phyloP scores from a whole-genome alignment of 2,113 vertebrate species.

The Buteo buteo region DNA sequence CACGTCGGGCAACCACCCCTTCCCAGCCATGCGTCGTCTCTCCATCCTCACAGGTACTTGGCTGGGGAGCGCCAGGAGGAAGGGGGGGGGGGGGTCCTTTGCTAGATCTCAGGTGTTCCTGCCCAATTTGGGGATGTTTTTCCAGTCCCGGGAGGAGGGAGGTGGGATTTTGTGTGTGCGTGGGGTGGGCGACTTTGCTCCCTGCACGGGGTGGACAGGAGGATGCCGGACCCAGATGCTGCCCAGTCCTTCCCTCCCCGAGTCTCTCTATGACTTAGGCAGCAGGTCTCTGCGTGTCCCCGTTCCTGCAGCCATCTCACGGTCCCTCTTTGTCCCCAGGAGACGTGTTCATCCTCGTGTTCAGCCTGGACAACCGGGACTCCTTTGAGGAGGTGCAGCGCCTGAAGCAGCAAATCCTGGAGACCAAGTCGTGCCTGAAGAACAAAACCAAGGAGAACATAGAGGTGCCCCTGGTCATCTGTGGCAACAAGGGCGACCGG shows the following conservation, averaged over 20 bases:
- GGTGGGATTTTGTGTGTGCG: neutral
- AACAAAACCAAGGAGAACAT: conserved; percentile 93
- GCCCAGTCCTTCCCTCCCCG: neutral
- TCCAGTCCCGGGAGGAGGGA: neutral
- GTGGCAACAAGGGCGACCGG: conserved; percentile 93
- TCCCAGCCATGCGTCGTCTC: conserved; percentile 95
- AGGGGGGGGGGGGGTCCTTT: neutral
- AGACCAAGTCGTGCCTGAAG: conserved; percentile 95
- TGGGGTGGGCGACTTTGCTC: neutral
- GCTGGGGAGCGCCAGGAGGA: neutral
- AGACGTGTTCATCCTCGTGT: conserved; percentile 95
- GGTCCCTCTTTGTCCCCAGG: conserved; percentile 67
- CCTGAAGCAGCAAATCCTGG: conserved; percentile 92
- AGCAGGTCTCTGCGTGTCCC: neutral
- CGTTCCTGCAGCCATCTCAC: neutral
- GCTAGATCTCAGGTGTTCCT: neutral
- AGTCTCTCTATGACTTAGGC: neutral
- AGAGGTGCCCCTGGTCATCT: conserved; percentile 94
- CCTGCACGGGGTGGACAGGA: neutral
- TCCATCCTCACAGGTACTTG: conserved; percentile 94
- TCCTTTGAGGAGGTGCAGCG: conserved; percentile 96
- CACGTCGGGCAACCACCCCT: conserved; percentile 94
- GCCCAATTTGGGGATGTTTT: neutral
- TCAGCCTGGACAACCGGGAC: conserved; percentile 95
- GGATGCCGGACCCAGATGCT: neutral